Evolutionary conservation across 2,113 vertebrate species (phyloP).

Genomic region (Elephantulus edwardii): DNA sequence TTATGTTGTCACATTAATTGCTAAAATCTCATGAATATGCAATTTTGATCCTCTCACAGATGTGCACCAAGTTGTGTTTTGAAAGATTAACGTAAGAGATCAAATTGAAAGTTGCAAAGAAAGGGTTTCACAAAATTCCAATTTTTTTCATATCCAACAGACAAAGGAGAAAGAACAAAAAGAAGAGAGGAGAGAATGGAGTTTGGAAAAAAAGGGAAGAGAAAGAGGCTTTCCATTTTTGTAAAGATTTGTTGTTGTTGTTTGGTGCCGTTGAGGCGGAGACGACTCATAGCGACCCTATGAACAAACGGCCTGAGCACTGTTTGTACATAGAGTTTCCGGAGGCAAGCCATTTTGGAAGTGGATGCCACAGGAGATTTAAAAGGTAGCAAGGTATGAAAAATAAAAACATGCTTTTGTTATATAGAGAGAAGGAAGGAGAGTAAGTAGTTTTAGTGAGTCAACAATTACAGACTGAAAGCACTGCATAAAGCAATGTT

Average conservation of each 20-base stretch:
- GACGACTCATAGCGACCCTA: too few relatives aligned
- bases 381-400: background rate
- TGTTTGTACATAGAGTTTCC: too few relatives aligned
- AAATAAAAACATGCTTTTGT: slow-evolving; percentile 6
- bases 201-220: background rate
- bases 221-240: background rate
- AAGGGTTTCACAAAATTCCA: slow-evolving; percentile 10
- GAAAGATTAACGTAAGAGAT: slow-evolving; percentile 24
- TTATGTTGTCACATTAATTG: background rate
- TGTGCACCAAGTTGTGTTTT: slow-evolving; percentile 46
- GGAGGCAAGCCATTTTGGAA: too few relatives aligned
- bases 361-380: too few relatives aligned
- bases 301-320: too few relatives aligned
- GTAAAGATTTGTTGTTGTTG: too few relatives aligned
- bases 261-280: too few relatives aligned
- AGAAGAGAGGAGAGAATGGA: background rate
- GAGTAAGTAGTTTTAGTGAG: background rate
- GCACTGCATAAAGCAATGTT: background rate
- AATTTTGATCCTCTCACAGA: slow-evolving; percentile 53
- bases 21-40: slow-evolving; percentile 15
- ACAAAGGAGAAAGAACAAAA: background rate
- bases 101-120: background rate
- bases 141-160: background rate
- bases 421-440: background rate
- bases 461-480: background rate